These are phyloP conservation scores for Bungarus multicinctus DNA, from an alignment of 2,113 vertebrate species.

Conservation along the genomic window DNA sequence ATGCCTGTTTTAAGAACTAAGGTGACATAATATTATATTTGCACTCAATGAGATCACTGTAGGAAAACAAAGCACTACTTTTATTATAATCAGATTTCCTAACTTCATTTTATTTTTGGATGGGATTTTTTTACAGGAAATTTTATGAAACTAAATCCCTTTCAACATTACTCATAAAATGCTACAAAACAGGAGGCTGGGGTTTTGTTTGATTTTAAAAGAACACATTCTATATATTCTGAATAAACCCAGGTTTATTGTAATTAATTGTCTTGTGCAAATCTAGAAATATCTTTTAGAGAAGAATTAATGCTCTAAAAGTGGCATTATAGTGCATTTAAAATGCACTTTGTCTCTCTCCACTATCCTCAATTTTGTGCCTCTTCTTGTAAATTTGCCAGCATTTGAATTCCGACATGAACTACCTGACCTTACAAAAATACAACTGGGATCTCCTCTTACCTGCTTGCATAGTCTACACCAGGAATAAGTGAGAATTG, in stretches of 20 bases:
- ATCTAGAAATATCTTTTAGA: neutral
- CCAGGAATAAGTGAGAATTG: conserved; percentile 98
- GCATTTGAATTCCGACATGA: neutral
- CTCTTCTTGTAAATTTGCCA: neutral
- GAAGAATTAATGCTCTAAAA: neutral
- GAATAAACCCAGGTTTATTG: neutral
- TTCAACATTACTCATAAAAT: neutral
- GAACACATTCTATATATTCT: neutral
- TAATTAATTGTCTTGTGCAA: neutral
- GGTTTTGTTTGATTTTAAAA: neutral
- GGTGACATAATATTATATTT: neutral
- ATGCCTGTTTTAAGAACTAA: neutral
- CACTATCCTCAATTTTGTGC: neutral
- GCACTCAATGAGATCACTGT: neutral
- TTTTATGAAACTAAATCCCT: neutral
- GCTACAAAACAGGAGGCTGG: neutral
- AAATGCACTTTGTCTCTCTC: neutral
- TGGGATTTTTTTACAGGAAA: neutral
- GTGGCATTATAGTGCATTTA: neutral
- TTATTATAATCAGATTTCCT: neutral
- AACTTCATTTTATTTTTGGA: too few relatives aligned
- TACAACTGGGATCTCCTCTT: neutral
- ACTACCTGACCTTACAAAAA: neutral
- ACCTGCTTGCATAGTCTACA: conserved; percentile 98
- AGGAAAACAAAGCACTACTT: neutral